Percentiles rank a stretch among this genome's conserved stretches.
Conservation (phyloP, 2,113 vertebrate genomes). For the Perca schrenkii region DNA sequence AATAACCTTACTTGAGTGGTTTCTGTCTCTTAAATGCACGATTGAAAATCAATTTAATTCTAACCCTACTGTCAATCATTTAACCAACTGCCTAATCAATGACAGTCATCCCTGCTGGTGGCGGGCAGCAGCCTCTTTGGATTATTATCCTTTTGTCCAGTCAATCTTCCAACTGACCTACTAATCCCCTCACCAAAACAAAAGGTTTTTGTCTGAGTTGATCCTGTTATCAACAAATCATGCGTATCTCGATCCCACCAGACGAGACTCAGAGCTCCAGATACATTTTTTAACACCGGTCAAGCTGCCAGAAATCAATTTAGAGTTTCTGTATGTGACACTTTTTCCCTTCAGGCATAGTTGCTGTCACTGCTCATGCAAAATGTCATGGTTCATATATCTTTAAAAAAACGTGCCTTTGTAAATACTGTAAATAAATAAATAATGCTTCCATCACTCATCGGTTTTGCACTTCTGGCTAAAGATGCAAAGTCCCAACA, state of each 20-base stretch:
- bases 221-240: conserved; percentile 23
- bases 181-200: conserved; percentile 18
- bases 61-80: conserved; percentile 19
- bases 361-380: not conserved
- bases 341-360: not conserved
- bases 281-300: not conserved
- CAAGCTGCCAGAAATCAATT: not conserved
- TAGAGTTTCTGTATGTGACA: not conserved
- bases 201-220: not conserved
- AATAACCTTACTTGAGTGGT: not conserved
- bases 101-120: conserved; percentile 1
- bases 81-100: conserved; percentile 31
- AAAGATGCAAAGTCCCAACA: not conserved
- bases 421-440: not conserved
- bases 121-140: conserved; percentile 4
- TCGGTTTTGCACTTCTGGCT: not conserved
- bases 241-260: not conserved
- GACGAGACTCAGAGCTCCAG: not conserved
- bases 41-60: conserved; percentile 12
- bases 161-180: conserved; percentile 3
- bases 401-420: not conserved
- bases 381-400: not conserved
- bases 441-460: not conserved
- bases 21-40: not conserved
- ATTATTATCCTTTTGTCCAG: conserved; percentile 14